Evolutionary conservation across 1,140 invertebrate genomes (phyloP).

Genomic region (Myzus persicae): DNA sequence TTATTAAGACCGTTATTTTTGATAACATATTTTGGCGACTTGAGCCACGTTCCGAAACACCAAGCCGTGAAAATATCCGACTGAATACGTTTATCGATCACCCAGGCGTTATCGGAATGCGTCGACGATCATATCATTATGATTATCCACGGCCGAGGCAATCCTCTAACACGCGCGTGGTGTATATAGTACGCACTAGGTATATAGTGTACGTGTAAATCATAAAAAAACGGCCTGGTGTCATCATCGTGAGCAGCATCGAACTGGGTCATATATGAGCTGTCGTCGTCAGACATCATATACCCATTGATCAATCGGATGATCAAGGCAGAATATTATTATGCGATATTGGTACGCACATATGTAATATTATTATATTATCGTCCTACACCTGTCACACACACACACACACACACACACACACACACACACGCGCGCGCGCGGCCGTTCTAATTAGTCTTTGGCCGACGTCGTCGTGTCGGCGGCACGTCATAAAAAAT

Average conservation of each 20-base stretch:
- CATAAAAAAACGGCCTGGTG: conserved; percentile 1
- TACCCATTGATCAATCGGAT: conserved; percentile 40
- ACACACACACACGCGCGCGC: not conserved
- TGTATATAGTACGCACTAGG: not conserved
- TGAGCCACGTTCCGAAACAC: not conserved
- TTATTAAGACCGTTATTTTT: not conserved
- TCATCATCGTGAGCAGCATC: conserved; percentile 21
- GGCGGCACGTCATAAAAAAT: conserved; percentile 37
- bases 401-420: not conserved
- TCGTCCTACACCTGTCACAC: conserved; percentile 54
- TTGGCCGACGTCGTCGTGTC: not conserved
- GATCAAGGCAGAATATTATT: conserved; percentile 19
- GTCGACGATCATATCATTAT: not conserved
- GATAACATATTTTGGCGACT: not conserved
- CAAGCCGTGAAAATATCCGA: not conserved
- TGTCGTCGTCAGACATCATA: not conserved
- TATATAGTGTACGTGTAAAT: not conserved
- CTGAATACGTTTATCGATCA: not conserved
- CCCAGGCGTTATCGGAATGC: not conserved
- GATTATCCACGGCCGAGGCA: not conserved
- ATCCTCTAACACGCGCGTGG: not conserved
- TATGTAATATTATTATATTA: not conserved
- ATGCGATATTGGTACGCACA: not conserved
- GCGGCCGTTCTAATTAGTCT: conserved; percentile 31
- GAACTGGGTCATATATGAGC: conserved; percentile 37